Conservation (phyloP, 2,797 vertebrate species). For the Furcifer pardalis region DNA sequence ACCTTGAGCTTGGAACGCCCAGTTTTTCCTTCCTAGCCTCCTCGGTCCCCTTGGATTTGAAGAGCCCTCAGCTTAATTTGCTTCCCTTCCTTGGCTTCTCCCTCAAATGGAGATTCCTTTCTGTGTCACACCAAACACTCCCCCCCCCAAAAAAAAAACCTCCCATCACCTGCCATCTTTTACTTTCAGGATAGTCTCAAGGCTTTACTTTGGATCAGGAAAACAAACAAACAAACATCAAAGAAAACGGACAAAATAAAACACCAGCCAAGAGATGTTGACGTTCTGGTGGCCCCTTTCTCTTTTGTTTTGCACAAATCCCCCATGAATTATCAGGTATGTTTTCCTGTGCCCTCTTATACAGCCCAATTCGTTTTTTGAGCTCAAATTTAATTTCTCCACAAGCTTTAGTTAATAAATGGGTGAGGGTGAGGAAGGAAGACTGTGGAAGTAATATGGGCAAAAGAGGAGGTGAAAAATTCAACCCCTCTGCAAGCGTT, state of each 20-base stretch:
- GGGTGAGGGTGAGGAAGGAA: too few species aligned
- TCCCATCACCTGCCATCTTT: background rate
- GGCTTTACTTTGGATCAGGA: too few species aligned
- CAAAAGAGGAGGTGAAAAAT: constrained; percentile 24
- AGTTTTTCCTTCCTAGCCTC: background rate
- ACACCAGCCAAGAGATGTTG: background rate
- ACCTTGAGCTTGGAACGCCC: background rate
- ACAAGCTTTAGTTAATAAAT: constrained; percentile 21
- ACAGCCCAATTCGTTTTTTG: background rate
- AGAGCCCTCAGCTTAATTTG: too few species aligned
- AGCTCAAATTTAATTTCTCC: background rate
- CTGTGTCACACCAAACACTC: too few species aligned
- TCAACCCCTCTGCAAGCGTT: too few species aligned
- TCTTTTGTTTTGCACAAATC: background rate
- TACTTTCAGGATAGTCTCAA: background rate
- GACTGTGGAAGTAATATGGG: constrained; percentile 35
- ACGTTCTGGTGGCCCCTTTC: background rate
- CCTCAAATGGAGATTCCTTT: background rate
- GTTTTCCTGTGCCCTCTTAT: background rate
- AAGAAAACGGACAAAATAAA: too few species aligned
- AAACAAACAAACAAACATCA: background rate
- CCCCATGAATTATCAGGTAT: background rate
- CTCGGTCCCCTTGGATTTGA: background rate
- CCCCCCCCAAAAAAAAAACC: too few species aligned
- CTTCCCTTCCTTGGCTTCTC: background rate